These are phyloP conservation scores for Columbina picui DNA, from an alignment of 2,113 vertebrate genomes.

Conservation along the genomic window DNA sequence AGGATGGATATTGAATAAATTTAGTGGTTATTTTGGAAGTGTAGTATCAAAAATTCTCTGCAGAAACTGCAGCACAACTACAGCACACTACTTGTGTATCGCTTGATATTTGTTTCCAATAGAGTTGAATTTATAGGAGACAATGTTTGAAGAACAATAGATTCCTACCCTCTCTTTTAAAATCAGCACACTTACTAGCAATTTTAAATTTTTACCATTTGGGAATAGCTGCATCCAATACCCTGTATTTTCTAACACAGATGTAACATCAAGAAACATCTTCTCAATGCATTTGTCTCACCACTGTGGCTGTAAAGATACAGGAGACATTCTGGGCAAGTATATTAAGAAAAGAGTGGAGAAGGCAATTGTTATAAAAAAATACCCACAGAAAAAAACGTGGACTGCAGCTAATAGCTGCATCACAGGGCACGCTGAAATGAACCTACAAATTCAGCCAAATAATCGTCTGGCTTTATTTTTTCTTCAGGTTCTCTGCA, in stretches of 20 bases:
- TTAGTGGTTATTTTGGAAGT: not conserved
- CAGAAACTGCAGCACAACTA: not conserved
- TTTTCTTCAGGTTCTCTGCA: not conserved
- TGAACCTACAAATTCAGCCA: not conserved
- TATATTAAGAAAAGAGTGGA: not conserved
- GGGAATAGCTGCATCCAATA: not conserved
- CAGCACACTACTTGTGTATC: not conserved
- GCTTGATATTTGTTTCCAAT: not conserved
- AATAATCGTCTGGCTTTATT: not conserved
- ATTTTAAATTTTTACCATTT: not conserved
- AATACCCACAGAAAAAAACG: not conserved
- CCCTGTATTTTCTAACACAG: not conserved
- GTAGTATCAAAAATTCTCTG: not conserved
- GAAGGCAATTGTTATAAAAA: not conserved
- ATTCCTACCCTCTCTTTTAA: not conserved
- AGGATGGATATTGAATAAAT: not conserved
- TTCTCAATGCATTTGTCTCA: not conserved
- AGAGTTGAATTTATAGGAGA: not conserved
- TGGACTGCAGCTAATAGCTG: not conserved
- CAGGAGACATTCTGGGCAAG: not conserved
- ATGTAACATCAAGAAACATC: not conserved
- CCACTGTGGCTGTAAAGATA: not conserved
- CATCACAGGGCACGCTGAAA: not conserved
- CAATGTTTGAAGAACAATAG: not conserved
- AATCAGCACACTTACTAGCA: not conserved